These are phyloP conservation scores for Ceramica pisi DNA, from an alignment of 2,888 invertebrate species.

Conservation along the genomic window DNA sequence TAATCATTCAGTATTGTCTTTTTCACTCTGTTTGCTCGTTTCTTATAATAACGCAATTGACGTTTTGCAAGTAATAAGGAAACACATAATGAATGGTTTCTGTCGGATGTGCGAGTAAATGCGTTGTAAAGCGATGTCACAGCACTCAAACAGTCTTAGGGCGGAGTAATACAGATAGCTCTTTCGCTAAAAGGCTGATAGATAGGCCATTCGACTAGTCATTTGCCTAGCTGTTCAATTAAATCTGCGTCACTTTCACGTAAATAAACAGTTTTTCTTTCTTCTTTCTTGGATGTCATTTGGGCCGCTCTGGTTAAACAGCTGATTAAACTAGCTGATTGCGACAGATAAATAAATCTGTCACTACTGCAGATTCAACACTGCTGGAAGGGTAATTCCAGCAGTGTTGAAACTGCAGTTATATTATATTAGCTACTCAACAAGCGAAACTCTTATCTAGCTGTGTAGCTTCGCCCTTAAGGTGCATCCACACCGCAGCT, in stretches of 20 bases:
- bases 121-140: slow-evolving; percentile 18
- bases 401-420: not conserved
- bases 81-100: slow-evolving; percentile 11
- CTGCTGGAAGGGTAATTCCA: not conserved
- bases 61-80: slow-evolving; percentile 38
- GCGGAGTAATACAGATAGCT: not conserved
- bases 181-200: not conserved
- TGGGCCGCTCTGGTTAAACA: too few species aligned
- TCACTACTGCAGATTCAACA: not conserved
- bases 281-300: too few species aligned
- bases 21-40: slow-evolving; percentile 12
- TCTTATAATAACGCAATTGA: slow-evolving; percentile 19
- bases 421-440: not conserved
- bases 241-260: too few species aligned
- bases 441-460: not conserved
- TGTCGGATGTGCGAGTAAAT: slow-evolving; percentile 27
- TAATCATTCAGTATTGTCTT: not conserved
- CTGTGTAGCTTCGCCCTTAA: not conserved
- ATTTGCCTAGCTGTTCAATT: too few species aligned
- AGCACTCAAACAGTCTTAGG: not conserved
- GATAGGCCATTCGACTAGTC: too few species aligned
- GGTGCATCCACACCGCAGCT: too few species aligned
- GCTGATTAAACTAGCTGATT: too few species aligned
- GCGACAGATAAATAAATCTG: not conserved
- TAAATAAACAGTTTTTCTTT: too few species aligned